Evolutionary conservation across 2,888 invertebrate species (phyloP).

Genomic region (Lasioglossum malachurum): DNA sequence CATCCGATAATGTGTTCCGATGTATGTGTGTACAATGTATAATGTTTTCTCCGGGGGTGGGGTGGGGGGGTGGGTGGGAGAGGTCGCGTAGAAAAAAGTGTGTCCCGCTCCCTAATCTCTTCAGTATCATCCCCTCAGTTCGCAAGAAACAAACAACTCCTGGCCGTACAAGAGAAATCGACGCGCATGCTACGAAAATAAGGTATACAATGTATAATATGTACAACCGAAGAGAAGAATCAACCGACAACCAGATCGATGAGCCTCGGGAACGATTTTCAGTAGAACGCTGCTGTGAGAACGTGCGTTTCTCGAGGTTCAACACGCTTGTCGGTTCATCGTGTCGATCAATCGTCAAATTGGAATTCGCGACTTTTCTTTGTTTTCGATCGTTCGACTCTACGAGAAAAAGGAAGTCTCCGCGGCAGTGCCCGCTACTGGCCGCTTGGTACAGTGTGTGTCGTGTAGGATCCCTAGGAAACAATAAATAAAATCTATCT

Average conservation of each 20-base stretch:
- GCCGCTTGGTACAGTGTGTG: slow-evolving; percentile 75
- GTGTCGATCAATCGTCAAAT: background rate
- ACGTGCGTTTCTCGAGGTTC: background rate
- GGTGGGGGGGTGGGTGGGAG: background rate
- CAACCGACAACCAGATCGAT: slow-evolving; percentile 14
- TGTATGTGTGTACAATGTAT: slow-evolving; percentile 1
- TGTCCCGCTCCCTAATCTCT: slow-evolving; percentile 18
- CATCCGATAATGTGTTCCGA: background rate
- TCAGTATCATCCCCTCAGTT: background rate
- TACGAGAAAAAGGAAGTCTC: slow-evolving; percentile 73
- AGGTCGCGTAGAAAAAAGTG: slow-evolving; percentile 71
- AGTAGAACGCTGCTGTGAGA: background rate
- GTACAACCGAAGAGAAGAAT: slow-evolving; percentile 65
- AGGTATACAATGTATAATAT: slow-evolving; percentile 61
- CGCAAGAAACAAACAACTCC: slow-evolving; percentile 5
- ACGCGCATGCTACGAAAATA: slow-evolving; percentile 50
- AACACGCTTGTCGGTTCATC: background rate
- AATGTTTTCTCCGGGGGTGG: background rate
- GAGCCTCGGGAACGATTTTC: slow-evolving; percentile 17
- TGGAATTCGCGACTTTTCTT: background rate
- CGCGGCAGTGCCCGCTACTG: slow-evolving; percentile 82
- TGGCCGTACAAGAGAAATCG: slow-evolving; percentile 28
- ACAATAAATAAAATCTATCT: slow-evolving; percentile 85
- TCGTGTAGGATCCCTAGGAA: slow-evolving; percentile 76
- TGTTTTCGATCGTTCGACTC: slow-evolving; percentile 51